A percentile compares a stretch with the other conserved stretches of the same genome.
These are phyloP conservation scores for Periparus ater DNA, from an alignment of 2,797 vertebrate genomes.

Conservation along the genomic window DNA sequence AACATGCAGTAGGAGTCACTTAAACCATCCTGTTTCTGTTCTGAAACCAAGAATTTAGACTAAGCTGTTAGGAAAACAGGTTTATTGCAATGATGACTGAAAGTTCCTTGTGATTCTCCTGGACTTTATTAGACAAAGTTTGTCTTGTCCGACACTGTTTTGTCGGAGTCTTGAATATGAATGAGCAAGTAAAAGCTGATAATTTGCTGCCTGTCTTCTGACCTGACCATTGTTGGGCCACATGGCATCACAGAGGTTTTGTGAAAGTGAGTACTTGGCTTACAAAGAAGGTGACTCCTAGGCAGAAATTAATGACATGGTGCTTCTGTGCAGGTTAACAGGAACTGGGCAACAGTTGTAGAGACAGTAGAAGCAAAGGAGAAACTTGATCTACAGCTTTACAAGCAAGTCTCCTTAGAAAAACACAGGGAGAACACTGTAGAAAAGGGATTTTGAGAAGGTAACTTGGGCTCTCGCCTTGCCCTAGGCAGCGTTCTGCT, in stretches of 20 bases:
- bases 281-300: not conserved
- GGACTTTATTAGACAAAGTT: not conserved
- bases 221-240: not conserved
- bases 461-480: not conserved
- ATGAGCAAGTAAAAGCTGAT: not conserved
- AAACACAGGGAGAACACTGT: not conserved
- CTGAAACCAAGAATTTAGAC: not conserved
- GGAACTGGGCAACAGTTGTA: not conserved
- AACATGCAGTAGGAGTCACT: not conserved
- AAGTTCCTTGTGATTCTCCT: not conserved
- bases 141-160: not conserved
- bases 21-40: not conserved
- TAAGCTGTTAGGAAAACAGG: not conserved
- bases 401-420: not conserved
- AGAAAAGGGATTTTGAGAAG: not conserved
- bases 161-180: not conserved
- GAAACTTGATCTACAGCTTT: not conserved
- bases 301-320: not conserved
- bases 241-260: rapidly evolving
- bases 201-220: not conserved
- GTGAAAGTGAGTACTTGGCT: not conserved
- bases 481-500: not conserved
- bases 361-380: not conserved
- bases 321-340: not conserved
- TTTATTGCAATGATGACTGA: not conserved